phyloP scores from a whole-genome alignment of 1,140 invertebrate species.

The Drosophila baimaii region DNA sequence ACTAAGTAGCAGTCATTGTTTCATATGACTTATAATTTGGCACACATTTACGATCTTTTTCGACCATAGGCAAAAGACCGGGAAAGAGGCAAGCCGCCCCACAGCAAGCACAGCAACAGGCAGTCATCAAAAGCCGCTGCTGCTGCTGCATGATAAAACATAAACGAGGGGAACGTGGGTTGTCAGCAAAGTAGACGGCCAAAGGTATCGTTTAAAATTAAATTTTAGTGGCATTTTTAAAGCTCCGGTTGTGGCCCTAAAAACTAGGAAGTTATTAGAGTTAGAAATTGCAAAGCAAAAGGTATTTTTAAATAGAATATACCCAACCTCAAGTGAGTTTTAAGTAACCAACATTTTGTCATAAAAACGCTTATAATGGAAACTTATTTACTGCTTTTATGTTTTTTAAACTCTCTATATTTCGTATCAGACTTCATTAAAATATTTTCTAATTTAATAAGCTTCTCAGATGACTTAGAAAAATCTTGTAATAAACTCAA shows the following conservation, averaged over 20 bases:
- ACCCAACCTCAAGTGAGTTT: background rate
- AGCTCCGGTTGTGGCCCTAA: background rate
- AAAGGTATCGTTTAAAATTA: constrained; percentile 12
- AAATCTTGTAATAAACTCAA: background rate
- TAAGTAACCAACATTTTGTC: too few relatives aligned
- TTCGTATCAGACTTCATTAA: background rate
- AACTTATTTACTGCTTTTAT: background rate
- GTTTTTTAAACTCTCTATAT: too few relatives aligned
- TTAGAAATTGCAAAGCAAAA: background rate
- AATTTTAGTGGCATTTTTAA: constrained; percentile 10
- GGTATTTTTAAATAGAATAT: background rate
- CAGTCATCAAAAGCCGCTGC: constrained; percentile 22
- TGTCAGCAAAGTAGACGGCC: constrained; percentile 26
- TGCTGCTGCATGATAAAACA: constrained; percentile 24
- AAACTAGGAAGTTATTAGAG: constrained; percentile 1
- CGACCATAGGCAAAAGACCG: constrained; percentile 15
- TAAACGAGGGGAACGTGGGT: constrained; percentile 38
- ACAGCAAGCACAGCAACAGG: constrained; percentile 28
- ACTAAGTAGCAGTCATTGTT: constrained; percentile 73
- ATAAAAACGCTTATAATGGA: background rate
- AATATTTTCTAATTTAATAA: constrained; percentile 1
- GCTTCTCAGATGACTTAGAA: background rate
- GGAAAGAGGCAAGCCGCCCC: constrained; percentile 11
- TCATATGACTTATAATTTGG: constrained; percentile 77
- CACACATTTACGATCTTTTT: constrained; percentile 63